Evolutionary conservation across 2,797 vertebrate genomes (phyloP), one percentile per base, ranked within the genome.

Genomic region (Anas flavirostris): DNA sequence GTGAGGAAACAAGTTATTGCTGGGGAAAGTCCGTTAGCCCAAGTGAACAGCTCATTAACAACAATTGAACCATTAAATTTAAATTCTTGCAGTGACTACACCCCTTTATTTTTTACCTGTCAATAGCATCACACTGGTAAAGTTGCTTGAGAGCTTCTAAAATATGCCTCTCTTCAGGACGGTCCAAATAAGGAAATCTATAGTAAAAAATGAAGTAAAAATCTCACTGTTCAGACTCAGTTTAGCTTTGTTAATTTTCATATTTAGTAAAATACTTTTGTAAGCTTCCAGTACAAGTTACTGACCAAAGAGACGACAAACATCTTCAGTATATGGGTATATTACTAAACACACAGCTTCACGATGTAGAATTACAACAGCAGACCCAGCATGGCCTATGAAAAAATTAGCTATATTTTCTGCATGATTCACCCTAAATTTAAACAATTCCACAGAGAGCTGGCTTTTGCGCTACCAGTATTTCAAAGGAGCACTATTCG

Each of bases 121-220:
- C 99, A 88, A 99, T 99, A 60, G 99, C 99, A 95, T 97, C 98
- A 95, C 98, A 99, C 62, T 99, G 99, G 95, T 99, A 99, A 73
- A 99, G 99, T 82, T 99, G 98, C 94, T 99, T 99, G 85, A 99
- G 97, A 56, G 99, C 99, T 93, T 99, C 99, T 56, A 99, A 98
- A 96, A 99, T 98, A 73, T 99, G 99, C 66, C 98, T 98, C 96
- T 99, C 99, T 70, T 99, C 99, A 55, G 99, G 99, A 50, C 97
- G 92, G 93, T 99, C 99, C 95, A 99, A 98, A 95, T 99, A 99
- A 39, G 99, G 99, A 97, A 99, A 99, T 64, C 99, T 99, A 75
- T 2, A 50, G 44, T 15, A 78, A 88, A 79, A 95, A 90, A 95
- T 2, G 1, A 94, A 43, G 58, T 18, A 60, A 35, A 41, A 33